Base-by-base conservation (phyloP, 2,113 vertebrate species). In the Parus major region DNA sequence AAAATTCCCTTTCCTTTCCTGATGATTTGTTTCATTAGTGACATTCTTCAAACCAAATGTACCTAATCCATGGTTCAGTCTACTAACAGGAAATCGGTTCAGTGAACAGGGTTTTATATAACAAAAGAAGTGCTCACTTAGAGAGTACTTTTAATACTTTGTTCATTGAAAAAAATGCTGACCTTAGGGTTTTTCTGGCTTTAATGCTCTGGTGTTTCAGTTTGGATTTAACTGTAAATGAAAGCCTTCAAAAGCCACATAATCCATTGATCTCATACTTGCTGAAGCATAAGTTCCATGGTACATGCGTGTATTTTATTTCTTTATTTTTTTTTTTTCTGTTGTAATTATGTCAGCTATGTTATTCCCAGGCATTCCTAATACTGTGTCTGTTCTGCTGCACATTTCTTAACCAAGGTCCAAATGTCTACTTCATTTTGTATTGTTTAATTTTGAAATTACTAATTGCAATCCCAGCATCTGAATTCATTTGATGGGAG, bases 71-170 rank as follows among this genome's bases (percentile, higher is more conserved):
- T 95, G 94, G 95, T 96, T 97, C 86, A 95, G 94, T 96, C 96
- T 97, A 96, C 94, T 95, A 97, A 97, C 91, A 96, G 97, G 97
- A 97, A 97, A 98, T 97, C 53, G 35, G 96, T 98, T 96, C 97
- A 97, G 85, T 96, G 97, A 97, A 73, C 96, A 96, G 89, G 83
- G 91, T 93, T 97, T 97, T 95, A 91, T 96, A 33, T 96, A 95
- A 98, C 97, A 98, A 98, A 98, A 97, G 97, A 97, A 97, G 53
- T 97, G 97, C 96, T 97, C 95, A 84, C 88, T 97, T 97, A 97
- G 94, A 96, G 81, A 88, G 77, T 96, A 95, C 87, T 98, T 97
- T 95, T 97, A 97, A 98, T 97, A 95, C 92, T 94, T 25, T 25
- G 35, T 75, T 97, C 96, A 96, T 86, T 98, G 97, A 79, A 96